These are phyloP conservation scores for Drosophila azteca DNA, from an alignment of 1,140 invertebrate genomes.

Conservation along the genomic window DNA sequence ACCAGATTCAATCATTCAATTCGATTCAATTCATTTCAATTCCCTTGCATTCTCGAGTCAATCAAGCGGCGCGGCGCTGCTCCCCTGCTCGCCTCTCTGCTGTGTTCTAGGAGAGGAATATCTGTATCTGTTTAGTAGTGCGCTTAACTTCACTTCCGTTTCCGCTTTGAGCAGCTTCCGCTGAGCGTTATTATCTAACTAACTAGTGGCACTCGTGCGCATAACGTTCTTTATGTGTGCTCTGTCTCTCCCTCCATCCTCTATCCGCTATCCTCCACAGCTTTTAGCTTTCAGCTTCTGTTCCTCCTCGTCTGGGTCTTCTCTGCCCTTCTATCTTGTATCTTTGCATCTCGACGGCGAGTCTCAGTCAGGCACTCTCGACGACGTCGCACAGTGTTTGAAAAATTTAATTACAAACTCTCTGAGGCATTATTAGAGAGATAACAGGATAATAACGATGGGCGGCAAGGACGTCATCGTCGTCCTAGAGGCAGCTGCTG, in stretches of 20 bases:
- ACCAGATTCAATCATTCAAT: conserved; percentile 14
- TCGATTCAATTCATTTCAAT: conserved; percentile 14
- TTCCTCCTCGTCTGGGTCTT: conserved; percentile 13
- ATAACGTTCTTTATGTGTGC: conserved; percentile 71
- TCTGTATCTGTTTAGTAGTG: conserved; percentile 77
- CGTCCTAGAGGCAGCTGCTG: conserved; percentile 50
- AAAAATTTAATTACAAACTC: conserved; percentile 82
- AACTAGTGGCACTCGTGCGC: conserved; percentile 81
- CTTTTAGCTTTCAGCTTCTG: conserved; percentile 27
- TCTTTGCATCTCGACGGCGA: conserved; percentile 38
- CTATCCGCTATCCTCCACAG: neutral
- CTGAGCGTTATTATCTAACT: conserved; percentile 80
- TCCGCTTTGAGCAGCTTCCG: conserved; percentile 78
- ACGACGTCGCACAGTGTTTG: conserved; percentile 54
- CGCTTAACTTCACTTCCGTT: conserved; percentile 81
- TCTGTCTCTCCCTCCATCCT: neutral
- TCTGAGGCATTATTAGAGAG: conserved; percentile 81
- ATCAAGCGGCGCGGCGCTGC: conserved; percentile 25
- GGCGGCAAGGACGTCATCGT: conserved; percentile 62
- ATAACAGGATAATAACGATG: conserved; percentile 81
- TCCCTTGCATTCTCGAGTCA: conserved; percentile 34
- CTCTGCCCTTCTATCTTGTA: conserved; percentile 30
- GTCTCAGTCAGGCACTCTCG: conserved; percentile 27
- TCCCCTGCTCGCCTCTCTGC: neutral
- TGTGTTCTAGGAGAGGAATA: neutral